phyloP scores from a whole-genome alignment of 2,888 invertebrate species.

The Lysandra bellargus region DNA sequence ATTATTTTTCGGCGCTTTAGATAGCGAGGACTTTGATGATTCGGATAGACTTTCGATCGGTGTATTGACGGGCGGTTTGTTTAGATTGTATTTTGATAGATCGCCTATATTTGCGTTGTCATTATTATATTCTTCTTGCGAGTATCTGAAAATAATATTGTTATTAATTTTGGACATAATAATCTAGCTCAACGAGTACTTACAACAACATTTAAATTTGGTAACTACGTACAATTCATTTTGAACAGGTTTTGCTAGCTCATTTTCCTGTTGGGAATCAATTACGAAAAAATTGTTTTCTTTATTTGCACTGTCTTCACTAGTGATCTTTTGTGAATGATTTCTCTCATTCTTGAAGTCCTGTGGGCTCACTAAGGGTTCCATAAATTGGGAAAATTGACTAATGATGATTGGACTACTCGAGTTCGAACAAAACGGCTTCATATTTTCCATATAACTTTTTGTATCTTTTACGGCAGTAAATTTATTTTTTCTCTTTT shows the following conservation, averaged over 20 bases:
- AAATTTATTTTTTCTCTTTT: neutral
- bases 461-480: neutral
- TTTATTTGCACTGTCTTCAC: neutral
- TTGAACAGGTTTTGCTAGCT: neutral
- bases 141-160: neutral
- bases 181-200: neutral
- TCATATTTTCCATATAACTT: slow-evolving; percentile 11
- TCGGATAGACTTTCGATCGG: slow-evolving; percentile 15
- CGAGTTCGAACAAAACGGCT: neutral
- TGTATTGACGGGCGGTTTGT: slow-evolving; percentile 46
- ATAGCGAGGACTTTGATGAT: slow-evolving; percentile 39
- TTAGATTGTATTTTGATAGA: slow-evolving; percentile 32
- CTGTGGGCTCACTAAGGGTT: neutral
- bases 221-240: neutral
- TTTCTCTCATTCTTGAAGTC: neutral
- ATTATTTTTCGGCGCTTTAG: slow-evolving; percentile 63
- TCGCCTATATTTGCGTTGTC: neutral
- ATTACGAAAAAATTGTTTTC: neutral
- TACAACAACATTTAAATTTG: neutral
- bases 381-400: neutral
- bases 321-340: neutral
- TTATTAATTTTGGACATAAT: neutral
- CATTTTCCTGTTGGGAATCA: neutral
- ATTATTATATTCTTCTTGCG: neutral
- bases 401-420: neutral